Conservation (phyloP, 2,888 invertebrate species). For the Philereme vetulata region DNA sequence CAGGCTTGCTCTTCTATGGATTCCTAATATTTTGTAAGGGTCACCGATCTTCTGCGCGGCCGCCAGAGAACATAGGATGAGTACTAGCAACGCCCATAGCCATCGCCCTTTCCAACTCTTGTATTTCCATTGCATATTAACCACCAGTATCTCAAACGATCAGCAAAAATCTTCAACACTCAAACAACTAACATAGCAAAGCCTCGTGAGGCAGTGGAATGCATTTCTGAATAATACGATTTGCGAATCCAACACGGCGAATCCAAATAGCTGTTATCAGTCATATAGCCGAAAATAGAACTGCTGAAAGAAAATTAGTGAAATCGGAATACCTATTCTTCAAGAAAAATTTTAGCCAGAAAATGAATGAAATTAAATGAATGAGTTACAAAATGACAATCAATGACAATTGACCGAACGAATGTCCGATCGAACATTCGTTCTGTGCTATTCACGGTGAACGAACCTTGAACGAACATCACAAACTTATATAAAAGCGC, state of each 20-base stretch:
- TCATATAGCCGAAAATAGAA: constrained; percentile 81
- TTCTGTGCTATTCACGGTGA: too few species aligned
- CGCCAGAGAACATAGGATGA: constrained; percentile 54
- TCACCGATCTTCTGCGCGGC: constrained; percentile 85
- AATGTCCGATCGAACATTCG: too few species aligned
- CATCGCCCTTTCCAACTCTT: constrained; percentile 68
- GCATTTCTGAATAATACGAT: constrained; percentile 51
- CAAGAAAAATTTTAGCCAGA: constrained; percentile 48
- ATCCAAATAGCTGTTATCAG: constrained; percentile 67
- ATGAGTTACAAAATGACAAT: too few species aligned
- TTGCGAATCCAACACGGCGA: constrained; percentile 50
- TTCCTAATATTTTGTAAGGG: constrained; percentile 93
- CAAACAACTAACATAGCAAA: constrained; percentile 34
- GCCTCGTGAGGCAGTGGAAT: constrained; percentile 40
- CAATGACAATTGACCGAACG: too few species aligned
- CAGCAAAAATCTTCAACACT: constrained; percentile 30
- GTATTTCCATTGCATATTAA: constrained; percentile 79
- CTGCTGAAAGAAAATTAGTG: constrained; percentile 68
- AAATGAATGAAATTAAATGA: too few species aligned
- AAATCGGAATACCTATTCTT: constrained; percentile 68
- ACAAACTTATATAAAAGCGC: too few species aligned
- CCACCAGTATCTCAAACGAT: constrained; percentile 40
- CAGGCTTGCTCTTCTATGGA: constrained; percentile 88
- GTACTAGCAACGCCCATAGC: constrained; percentile 58
- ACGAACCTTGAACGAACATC: too few species aligned